phyloP scores from a whole-genome alignment of 2,113 vertebrate species.

The Sciurus niger region DNA sequence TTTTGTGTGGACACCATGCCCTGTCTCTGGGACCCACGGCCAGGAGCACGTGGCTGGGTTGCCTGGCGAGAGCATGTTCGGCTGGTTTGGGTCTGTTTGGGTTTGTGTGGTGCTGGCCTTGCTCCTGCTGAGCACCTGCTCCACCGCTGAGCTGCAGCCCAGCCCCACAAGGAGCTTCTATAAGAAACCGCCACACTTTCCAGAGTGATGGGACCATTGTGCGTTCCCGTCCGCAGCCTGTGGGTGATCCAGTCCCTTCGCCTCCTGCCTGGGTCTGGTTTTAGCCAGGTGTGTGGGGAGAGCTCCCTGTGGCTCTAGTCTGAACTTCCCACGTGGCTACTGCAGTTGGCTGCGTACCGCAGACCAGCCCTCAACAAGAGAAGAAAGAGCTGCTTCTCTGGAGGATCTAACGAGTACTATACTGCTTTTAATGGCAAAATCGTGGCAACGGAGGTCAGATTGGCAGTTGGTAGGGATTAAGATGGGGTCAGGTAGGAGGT shows the following conservation, averaged over 20 bases:
- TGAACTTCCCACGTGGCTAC: not conserved
- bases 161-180: not conserved
- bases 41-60: too few relatives aligned
- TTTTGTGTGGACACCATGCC: not conserved
- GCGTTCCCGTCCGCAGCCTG: not conserved
- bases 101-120: too few relatives aligned
- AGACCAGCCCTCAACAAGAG: not conserved
- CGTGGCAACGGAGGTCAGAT: not conserved
- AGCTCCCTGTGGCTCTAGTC: not conserved
- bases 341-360: not conserved
- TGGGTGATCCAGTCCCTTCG: not conserved
- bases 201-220: not conserved
- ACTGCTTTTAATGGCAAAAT: not conserved
- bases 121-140: not conserved
- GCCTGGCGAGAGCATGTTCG: too few relatives aligned
- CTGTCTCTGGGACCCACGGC: too few relatives aligned
- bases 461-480: not conserved
- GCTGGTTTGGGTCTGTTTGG: too few relatives aligned
- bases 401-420: not conserved
- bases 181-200: not conserved
- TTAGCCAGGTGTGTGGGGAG: not conserved
- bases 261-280: not conserved
- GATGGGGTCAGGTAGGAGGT: not conserved
- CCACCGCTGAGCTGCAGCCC: too few relatives aligned
- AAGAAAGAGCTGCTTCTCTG: not conserved